Evolutionary conservation across 1,140 invertebrate species (phyloP).

Genomic region (Zeugodacus cucurbitae): DNA sequence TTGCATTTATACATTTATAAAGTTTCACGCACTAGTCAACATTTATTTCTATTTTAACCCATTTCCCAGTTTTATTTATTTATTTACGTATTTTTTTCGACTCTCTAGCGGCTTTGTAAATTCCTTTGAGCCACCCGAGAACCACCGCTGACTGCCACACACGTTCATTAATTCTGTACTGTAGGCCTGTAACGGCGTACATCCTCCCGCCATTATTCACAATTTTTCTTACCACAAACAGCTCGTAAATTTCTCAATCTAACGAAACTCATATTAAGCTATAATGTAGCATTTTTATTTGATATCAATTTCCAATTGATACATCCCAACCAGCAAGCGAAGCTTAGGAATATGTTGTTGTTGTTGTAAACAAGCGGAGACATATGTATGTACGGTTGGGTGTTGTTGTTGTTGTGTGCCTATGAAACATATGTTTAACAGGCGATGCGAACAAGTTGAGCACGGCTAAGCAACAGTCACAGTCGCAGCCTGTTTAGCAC

Average conservation of each 20-base stretch:
- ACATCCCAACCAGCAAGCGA: conserved; percentile 28
- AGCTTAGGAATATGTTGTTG: neutral
- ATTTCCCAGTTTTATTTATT: neutral
- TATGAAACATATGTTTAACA: conserved; percentile 1
- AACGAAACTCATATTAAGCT: conserved; percentile 40
- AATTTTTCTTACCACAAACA: conserved; percentile 11
- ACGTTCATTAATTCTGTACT: neutral
- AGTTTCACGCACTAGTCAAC: no score
- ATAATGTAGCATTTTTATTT: conserved; percentile 40
- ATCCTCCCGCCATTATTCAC: conserved; percentile 28
- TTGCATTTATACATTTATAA: no score
- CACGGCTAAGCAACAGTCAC: no score
- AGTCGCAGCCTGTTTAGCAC: conserved; percentile 18
- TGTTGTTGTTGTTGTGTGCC: neutral
- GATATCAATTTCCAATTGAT: conserved; percentile 44
- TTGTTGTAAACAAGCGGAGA: neutral
- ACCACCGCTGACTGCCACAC: conserved; percentile 7
- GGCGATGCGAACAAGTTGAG: neutral
- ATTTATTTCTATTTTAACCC: no score
- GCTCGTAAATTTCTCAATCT: conserved; percentile 35
- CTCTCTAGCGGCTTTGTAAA: neutral
- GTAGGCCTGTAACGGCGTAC: neutral
- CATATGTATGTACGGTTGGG: neutral
- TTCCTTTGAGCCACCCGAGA: neutral
- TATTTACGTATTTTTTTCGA: neutral